phyloP scores from a whole-genome alignment of 37 sponge, comb jelly and placozoan genomes.

The Hexactinellida sp. region DNA sequence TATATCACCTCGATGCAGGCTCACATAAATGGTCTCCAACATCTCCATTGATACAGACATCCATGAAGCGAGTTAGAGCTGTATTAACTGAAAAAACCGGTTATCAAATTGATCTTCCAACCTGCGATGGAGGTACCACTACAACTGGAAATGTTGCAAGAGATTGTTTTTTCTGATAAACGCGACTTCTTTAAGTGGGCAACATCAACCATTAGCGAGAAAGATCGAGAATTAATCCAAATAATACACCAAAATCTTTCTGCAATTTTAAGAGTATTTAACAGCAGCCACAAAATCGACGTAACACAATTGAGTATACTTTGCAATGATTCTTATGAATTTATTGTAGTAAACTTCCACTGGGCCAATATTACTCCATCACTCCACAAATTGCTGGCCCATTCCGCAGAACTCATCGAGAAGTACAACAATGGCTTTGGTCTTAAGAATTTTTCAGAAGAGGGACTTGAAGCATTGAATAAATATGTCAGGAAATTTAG shows the following conservation, averaged over 20 bases:
- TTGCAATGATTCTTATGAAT: neutral
- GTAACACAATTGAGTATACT: neutral
- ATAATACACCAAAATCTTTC: too few relatives aligned
- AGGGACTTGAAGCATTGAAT: too few relatives aligned
- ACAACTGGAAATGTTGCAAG: neutral
- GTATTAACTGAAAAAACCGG: neutral
- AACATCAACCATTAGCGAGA: neutral
- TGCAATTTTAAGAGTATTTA: too few relatives aligned
- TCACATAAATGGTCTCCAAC: neutral
- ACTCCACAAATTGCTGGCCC: neutral
- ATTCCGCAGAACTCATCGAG: neutral
- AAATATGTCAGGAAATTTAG: too few relatives aligned
- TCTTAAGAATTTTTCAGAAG: neutral
- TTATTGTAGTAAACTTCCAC: neutral
- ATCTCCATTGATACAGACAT: neutral
- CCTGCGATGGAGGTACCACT: neutral
- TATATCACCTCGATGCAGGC: neutral
- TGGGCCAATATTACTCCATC: neutral
- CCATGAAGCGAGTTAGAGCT: neutral
- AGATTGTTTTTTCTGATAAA: neutral
- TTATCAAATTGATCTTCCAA: too few relatives aligned
- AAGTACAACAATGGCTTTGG: neutral
- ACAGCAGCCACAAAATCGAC: neutral
- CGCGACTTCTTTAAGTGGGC: neutral
- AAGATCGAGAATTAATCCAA: too few relatives aligned